Evolutionary conservation across 2,888 invertebrate genomes (phyloP).

Genomic region (Tinea semifulvella): DNA sequence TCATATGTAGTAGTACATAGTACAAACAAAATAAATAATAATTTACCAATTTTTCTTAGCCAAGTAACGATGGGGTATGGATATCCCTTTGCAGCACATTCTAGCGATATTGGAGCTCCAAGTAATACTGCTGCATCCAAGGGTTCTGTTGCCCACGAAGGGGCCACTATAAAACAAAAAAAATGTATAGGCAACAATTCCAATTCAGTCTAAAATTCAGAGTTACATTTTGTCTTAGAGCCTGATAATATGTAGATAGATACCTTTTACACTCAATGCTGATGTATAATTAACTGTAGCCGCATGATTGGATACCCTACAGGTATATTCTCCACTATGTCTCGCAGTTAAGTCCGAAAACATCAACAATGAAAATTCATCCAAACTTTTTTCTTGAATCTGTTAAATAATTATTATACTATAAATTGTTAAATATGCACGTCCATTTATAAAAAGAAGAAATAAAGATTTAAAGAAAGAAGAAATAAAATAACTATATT

Average conservation of each 20-base stretch:
- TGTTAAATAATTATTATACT: slow-evolving; percentile 28
- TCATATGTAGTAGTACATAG: no score
- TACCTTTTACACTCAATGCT: slow-evolving; percentile 73
- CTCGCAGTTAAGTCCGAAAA: slow-evolving; percentile 72
- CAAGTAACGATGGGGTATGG: slow-evolving; percentile 73
- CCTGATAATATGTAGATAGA: no score
- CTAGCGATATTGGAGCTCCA: slow-evolving; percentile 73
- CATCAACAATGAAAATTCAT: slow-evolving; percentile 75
- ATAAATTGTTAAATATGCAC: neutral
- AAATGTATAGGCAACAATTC: neutral
- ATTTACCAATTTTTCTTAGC: slow-evolving; percentile 68
- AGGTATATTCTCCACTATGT: slow-evolving; percentile 76
- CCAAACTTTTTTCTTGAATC: slow-evolving; percentile 72
- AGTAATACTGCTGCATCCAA: slow-evolving; percentile 73
- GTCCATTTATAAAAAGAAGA: no score
- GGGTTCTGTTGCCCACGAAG: slow-evolving; percentile 76
- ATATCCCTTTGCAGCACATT: slow-evolving; percentile 78
- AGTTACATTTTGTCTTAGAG: neutral
- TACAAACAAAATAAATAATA: no score
- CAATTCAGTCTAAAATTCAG: neutral
- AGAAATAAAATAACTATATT: no score
- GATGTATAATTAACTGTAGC: slow-evolving; percentile 74
- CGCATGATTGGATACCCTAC: slow-evolving; percentile 74
- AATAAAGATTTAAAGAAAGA: no score
- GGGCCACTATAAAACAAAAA: slow-evolving; percentile 66